Evolutionary conservation across 1,140 invertebrate genomes (phyloP).

Genomic region (Drosophila hydei): DNA sequence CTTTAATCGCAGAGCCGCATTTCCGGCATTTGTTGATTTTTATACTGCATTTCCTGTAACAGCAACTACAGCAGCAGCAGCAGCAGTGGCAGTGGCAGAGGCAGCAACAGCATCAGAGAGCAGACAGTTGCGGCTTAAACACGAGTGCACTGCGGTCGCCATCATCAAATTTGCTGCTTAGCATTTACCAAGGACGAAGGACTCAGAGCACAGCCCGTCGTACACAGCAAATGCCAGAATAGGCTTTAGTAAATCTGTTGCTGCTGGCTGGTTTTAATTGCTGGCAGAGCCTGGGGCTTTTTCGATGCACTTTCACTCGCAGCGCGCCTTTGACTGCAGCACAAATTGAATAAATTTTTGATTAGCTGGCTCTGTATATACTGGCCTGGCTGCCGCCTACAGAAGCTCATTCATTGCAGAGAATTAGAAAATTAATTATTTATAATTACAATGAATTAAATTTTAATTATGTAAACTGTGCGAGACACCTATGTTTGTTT

Average conservation of each 20-base stretch:
- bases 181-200: constrained; percentile 23
- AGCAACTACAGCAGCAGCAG: constrained; percentile 31
- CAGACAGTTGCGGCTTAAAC: constrained; percentile 28
- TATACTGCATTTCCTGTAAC: constrained; percentile 69
- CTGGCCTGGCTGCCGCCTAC: background rate
- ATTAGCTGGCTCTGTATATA: constrained; percentile 56
- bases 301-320: constrained; percentile 61
- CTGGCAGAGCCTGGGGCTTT: constrained; percentile 26
- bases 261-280: constrained; percentile 35
- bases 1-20: constrained; percentile 74
- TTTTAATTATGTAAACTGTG: too few species aligned
- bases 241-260: constrained; percentile 35
- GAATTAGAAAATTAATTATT: too few species aligned
- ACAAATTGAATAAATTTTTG: constrained; percentile 78
- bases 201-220: background rate
- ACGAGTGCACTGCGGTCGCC: constrained; percentile 43
- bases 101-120: constrained; percentile 28
- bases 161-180: constrained; percentile 72
- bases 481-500: too few species aligned
- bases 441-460: too few species aligned
- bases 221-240: constrained; percentile 15
- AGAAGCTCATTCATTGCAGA: too few species aligned
- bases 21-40: constrained; percentile 76
- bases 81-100: too few species aligned
- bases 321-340: constrained; percentile 47